Evolutionary conservation across 2,797 vertebrate species (phyloP).

Genomic region (Bovichtus diacanthus): DNA sequence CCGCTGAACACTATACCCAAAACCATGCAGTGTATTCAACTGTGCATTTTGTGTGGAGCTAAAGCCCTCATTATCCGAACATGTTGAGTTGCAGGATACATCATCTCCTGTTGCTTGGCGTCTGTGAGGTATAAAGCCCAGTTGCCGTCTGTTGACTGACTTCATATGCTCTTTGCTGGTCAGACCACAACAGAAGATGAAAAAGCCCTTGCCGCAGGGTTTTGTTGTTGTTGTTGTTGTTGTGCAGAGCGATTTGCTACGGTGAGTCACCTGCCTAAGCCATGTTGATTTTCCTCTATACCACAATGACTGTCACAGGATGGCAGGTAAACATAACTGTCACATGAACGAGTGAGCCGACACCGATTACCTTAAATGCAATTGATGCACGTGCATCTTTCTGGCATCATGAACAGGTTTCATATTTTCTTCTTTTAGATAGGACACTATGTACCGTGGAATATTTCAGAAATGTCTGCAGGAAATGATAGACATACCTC

Average conservation of each 20-base stretch:
- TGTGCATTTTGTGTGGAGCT: background rate
- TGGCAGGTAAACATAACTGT: conserved; percentile 7
- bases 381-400: background rate
- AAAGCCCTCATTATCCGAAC: background rate
- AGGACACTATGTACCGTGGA: background rate
- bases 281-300: conserved; percentile 15
- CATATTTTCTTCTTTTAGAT: background rate
- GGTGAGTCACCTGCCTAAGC: conserved; percentile 26
- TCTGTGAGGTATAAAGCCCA: conserved; percentile 7
- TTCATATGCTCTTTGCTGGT: background rate
- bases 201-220: conserved; percentile 6
- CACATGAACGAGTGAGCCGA: conserved; percentile 14
- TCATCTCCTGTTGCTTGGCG: conserved; percentile 2
- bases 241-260: conserved; percentile 7
- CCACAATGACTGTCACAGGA: conserved; percentile 17
- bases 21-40: background rate
- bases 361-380: conserved; percentile 1
- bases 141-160: conserved; percentile 11
- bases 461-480: conserved; percentile 15
- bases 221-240: no score
- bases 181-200: conserved; percentile 2
- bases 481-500: background rate
- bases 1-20: background rate
- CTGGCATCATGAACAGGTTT: background rate
- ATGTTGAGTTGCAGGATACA: background rate